phyloP scores from a whole-genome alignment of 2,113 vertebrate genomes.

The Gorsachius goisagi region DNA sequence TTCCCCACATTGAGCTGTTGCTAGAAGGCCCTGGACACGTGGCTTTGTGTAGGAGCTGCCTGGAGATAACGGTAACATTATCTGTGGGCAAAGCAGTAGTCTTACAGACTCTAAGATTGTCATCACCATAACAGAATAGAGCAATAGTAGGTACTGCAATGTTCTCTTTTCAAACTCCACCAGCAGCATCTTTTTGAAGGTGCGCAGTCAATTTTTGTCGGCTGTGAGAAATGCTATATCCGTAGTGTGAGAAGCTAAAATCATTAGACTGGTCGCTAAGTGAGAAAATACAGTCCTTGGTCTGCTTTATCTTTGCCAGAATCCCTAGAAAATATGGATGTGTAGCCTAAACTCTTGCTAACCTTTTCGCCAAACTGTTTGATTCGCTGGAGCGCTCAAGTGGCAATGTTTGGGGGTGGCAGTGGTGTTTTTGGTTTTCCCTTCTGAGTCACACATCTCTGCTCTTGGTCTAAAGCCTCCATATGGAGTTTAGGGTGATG shows the following conservation, averaged over 20 bases:
- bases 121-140: accelerated
- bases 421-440: accelerated
- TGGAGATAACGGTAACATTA: accelerated
- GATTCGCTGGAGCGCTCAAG: neutral
- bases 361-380: neutral
- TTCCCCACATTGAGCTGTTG: accelerated
- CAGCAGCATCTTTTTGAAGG: neutral
- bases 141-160: accelerated
- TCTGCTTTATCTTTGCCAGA: neutral
- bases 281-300: neutral
- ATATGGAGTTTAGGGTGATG: neutral
- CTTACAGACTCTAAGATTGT: no score
- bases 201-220: accelerated
- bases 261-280: neutral
- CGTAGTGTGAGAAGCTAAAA: neutral
- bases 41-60: neutral
- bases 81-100: neutral
- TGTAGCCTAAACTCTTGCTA: neutral
- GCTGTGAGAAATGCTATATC: neutral
- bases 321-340: neutral
- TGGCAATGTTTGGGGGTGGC: neutral
- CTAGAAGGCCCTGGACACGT: accelerated
- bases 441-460: neutral
- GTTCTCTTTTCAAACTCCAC: no score
- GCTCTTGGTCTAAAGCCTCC: neutral